These are phyloP conservation scores for Upupa epops DNA, from an alignment of 2,113 vertebrate genomes.

Conservation along the genomic window DNA sequence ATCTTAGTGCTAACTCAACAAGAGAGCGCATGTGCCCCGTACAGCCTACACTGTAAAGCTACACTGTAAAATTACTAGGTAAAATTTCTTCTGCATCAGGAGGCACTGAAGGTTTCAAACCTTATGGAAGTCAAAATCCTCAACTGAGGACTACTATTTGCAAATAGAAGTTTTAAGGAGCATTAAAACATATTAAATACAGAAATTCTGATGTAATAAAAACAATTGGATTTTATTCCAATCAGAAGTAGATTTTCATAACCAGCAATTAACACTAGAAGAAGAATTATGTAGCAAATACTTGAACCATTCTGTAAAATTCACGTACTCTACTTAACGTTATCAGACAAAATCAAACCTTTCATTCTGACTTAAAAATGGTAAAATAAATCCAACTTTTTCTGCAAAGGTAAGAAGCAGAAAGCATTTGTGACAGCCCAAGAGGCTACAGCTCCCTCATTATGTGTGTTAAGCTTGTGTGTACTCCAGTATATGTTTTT, in stretches of 20 bases:
- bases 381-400: conserved; percentile 32
- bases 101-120: background rate
- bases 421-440: background rate
- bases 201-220: background rate
- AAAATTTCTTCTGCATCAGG: background rate
- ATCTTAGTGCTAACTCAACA: background rate
- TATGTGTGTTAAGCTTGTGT: background rate
- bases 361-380: conserved; percentile 43
- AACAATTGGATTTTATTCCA: conserved; percentile 39
- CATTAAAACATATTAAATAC: background rate
- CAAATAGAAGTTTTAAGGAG: background rate
- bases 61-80: too few relatives aligned
- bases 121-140: background rate
- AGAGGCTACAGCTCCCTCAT: background rate
- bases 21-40: background rate
- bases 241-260: conserved; percentile 2
- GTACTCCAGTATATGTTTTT: background rate
- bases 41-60: background rate
- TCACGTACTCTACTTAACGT: background rate
- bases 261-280: background rate
- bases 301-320: conserved; percentile 21
- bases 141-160: background rate
- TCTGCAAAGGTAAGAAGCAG: background rate
- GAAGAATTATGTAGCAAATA: conserved; percentile 9
- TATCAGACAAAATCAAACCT: conserved; percentile 20